Evolutionary conservation across 2,797 vertebrate genomes (phyloP).

Genomic region (Acropternis orthonyx): DNA sequence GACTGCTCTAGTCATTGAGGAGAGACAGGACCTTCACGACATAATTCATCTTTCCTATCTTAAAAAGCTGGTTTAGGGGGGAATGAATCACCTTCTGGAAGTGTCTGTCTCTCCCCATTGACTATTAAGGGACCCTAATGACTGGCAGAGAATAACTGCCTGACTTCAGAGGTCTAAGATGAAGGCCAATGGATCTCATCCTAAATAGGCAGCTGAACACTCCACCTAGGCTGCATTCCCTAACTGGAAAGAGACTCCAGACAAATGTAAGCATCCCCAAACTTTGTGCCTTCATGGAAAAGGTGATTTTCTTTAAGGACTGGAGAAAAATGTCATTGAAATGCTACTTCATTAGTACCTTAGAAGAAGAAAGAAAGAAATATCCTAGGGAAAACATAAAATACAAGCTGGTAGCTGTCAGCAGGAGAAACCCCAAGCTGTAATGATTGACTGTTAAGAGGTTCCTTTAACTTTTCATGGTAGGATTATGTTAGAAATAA

Average conservation of each 20-base stretch:
- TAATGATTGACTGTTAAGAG: neutral
- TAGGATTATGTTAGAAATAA: neutral
- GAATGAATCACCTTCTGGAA: conserved; percentile 13
- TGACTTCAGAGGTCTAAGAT: neutral
- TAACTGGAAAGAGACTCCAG: neutral
- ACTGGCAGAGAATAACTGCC: neutral
- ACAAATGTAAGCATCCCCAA: neutral
- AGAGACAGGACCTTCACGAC: conserved; percentile 3
- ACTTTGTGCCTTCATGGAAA: neutral
- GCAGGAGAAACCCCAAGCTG: neutral
- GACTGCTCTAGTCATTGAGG: conserved; percentile 3
- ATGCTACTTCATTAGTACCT: neutral
- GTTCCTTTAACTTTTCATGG: neutral
- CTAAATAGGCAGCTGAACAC: neutral
- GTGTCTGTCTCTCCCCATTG: neutral
- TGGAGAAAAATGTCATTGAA: neutral
- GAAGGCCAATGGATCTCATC: neutral
- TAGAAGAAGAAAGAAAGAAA: neutral
- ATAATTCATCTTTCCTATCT: conserved; percentile 11
- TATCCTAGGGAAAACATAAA: neutral
- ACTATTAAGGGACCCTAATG: neutral
- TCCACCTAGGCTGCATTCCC: neutral
- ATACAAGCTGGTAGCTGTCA: neutral
- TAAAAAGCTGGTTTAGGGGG: neutral
- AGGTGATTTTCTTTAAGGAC: neutral